Evolutionary conservation across 2,113 vertebrate species (phyloP).

Genomic region (Ondatra zibethicus): DNA sequence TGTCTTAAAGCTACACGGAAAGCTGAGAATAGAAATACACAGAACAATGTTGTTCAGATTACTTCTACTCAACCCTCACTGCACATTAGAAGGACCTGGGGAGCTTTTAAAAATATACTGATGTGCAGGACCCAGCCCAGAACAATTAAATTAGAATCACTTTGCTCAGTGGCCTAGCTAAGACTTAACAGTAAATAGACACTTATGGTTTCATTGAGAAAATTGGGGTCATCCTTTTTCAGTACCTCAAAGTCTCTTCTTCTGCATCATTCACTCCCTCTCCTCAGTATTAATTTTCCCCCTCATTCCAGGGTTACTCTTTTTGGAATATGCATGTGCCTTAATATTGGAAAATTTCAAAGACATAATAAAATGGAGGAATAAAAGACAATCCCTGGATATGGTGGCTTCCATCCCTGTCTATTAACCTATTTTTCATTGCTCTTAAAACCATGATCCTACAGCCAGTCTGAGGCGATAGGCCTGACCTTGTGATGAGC

Average conservation of each 20-base stretch:
- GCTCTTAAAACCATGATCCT: not conserved
- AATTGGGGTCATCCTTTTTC: constrained; percentile 69
- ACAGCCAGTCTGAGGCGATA: not conserved
- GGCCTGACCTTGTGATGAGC: not conserved
- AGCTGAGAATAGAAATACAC: not conserved
- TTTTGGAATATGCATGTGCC: not conserved
- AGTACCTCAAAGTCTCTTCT: constrained; percentile 48
- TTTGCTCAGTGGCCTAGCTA: constrained; percentile 46
- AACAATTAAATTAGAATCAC: constrained; percentile 71
- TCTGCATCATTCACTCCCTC: constrained; percentile 16
- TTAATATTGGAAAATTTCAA: constrained; percentile 40
- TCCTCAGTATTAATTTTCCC: constrained; percentile 49
- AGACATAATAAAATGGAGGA: constrained; percentile 54
- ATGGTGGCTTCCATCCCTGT: not conserved
- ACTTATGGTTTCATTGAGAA: constrained; percentile 57
- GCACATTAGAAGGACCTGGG: constrained; percentile 38
- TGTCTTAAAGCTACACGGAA: not conserved
- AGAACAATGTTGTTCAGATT: not conserved
- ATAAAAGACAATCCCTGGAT: not conserved
- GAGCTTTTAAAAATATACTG: constrained; percentile 60
- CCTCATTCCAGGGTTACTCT: constrained; percentile 4
- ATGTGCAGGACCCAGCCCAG: constrained; percentile 21
- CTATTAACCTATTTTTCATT: not conserved
- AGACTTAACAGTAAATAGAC: constrained; percentile 68
- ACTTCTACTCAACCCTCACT: constrained; percentile 29